Percentiles rank a stretch among this genome's conserved stretches.
These are phyloP conservation scores for Gonocerus acuteangulatus DNA, from an alignment of 2,888 invertebrate genomes.

Conservation along the genomic window DNA sequence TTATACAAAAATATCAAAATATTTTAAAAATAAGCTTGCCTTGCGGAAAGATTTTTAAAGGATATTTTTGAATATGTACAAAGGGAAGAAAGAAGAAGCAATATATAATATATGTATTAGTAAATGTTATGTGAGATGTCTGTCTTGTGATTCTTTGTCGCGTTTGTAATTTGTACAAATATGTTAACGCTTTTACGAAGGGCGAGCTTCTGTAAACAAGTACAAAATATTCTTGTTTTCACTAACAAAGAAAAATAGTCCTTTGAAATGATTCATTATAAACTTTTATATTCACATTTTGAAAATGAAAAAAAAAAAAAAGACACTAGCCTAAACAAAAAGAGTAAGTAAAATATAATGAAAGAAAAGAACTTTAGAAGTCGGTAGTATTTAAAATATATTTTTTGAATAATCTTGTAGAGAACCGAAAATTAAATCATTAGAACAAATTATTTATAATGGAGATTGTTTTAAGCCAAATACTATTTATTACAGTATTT, in stretches of 20 bases:
- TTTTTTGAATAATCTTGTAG: conserved; percentile 26
- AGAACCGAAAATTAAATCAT: conserved; percentile 1
- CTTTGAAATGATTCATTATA: conserved; percentile 2
- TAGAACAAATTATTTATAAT: conserved; percentile 14
- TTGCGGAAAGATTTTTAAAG: conserved; percentile 37
- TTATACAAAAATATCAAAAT: conserved; percentile 36
- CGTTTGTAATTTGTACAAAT: conserved; percentile 24
- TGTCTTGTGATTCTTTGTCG: conserved; percentile 26
- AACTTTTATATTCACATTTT: conserved; percentile 1
- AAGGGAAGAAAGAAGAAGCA: conserved; percentile 36
- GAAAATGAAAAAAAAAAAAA: conserved; percentile 5
- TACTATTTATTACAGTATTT: conserved; percentile 24
- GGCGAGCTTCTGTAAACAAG: conserved; percentile 34
- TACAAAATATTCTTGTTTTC: conserved; percentile 30
- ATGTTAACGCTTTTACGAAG: conserved; percentile 21
- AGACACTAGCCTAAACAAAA: conserved; percentile 23
- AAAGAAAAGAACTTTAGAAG: conserved; percentile 5
- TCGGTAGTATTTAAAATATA: conserved; percentile 22
- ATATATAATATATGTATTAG: conserved; percentile 35
- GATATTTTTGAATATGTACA: conserved; percentile 36
- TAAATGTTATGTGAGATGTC: conserved; percentile 30
- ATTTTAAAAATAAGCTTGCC: conserved; percentile 38
- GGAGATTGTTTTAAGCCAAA: conserved; percentile 18
- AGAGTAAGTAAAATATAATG: background rate
- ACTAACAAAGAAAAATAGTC: conserved; percentile 11